phyloP scores from a whole-genome alignment of 2,888 invertebrate species.

The Brenthis hecate region DNA sequence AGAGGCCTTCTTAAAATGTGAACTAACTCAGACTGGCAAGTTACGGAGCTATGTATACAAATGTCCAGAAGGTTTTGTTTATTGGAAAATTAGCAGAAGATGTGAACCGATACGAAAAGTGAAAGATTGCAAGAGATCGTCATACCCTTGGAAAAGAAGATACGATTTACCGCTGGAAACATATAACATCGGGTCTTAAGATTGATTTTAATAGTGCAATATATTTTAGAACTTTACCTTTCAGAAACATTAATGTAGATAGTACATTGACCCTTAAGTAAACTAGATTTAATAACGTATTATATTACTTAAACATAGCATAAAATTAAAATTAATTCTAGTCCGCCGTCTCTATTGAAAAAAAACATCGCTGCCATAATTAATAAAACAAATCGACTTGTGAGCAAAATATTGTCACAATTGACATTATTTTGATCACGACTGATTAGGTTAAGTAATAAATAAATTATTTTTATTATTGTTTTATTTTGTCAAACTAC shows the following conservation, averaged over 20 bases:
- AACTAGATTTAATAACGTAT: background rate
- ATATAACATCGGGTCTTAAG: slow-evolving; percentile 72
- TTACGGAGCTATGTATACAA: slow-evolving; percentile 87
- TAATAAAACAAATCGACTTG: slow-evolving; percentile 53
- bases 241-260: slow-evolving; percentile 19
- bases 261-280: slow-evolving; percentile 11
- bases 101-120: slow-evolving; percentile 86
- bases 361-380: slow-evolving; percentile 59
- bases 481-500: slow-evolving; percentile 42
- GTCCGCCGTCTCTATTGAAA: slow-evolving; percentile 37
- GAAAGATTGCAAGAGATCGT: slow-evolving; percentile 80
- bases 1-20: slow-evolving; percentile 88
- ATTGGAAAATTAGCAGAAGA: slow-evolving; percentile 89
- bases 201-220: background rate
- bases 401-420: slow-evolving; percentile 68
- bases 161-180: slow-evolving; percentile 83
- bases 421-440: slow-evolving; percentile 74
- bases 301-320: background rate
- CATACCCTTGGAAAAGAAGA: slow-evolving; percentile 69
- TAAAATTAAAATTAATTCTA: slow-evolving; percentile 42
- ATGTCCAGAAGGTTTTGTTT: slow-evolving; percentile 89
- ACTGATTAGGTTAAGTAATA: slow-evolving; percentile 53
- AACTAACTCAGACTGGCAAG: slow-evolving; percentile 68
- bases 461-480: slow-evolving; percentile 49
- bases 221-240: background rate